Percentiles rank a stretch among this genome's conserved stretches.
These are phyloP conservation scores for Mimachlamys varia DNA, from an alignment of 2,888 invertebrate species.

Conservation along the genomic window DNA sequence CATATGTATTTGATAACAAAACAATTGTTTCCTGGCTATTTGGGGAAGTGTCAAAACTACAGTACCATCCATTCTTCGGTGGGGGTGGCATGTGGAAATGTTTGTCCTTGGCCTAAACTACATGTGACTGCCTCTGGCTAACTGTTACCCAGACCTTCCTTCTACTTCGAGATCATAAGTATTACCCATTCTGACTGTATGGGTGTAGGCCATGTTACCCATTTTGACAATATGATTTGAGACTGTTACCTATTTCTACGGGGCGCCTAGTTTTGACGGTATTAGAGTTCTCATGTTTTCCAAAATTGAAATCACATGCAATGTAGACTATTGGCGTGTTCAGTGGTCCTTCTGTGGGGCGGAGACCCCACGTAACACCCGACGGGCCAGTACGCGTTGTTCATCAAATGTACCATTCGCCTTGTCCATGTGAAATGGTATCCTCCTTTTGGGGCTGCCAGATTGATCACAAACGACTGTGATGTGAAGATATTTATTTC, in stretches of 20 bases:
- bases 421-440: not conserved
- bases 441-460: not conserved
- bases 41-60: too few species aligned
- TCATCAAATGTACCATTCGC: not conserved
- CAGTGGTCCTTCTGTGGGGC: too few species aligned
- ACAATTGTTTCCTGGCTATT: too few species aligned
- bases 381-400: not conserved
- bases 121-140: too few species aligned
- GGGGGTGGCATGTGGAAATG: too few species aligned
- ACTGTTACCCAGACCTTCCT: too few species aligned
- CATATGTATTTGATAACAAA: too few species aligned
- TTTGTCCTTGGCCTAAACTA: too few species aligned
- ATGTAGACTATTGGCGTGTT: not conserved
- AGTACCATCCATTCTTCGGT: too few species aligned
- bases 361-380: too few species aligned
- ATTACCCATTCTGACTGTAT: not conserved
- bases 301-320: not conserved
- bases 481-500: slow-evolving; percentile 3
- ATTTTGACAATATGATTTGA: not conserved
- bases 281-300: not conserved
- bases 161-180: not conserved
- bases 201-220: not conserved
- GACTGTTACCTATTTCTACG: too few species aligned
- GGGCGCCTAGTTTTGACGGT: too few species aligned
- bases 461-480: not conserved